phyloP scores from a whole-genome alignment of 2,888 invertebrate species.

The Colletes collaris region DNA sequence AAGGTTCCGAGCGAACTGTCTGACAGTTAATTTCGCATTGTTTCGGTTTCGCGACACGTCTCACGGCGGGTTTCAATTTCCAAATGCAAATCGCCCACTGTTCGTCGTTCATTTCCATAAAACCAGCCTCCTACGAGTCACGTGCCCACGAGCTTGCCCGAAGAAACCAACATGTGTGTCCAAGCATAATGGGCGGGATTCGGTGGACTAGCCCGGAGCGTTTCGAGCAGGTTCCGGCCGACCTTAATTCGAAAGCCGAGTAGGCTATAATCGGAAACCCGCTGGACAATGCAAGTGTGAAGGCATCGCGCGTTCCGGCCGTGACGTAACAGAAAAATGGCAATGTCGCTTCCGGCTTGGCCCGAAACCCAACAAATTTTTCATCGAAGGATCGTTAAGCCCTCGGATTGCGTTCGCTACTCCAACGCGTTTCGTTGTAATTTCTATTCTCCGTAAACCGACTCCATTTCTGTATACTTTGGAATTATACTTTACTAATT shows the following conservation, averaged over 20 bases:
- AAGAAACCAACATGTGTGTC: slow-evolving; percentile 46
- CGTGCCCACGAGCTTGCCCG: slow-evolving; percentile 55
- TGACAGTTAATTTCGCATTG: slow-evolving; percentile 35
- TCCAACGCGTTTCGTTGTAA: not conserved
- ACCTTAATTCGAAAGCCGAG: slow-evolving; percentile 72
- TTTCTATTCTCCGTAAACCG: no score
- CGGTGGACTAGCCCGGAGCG: slow-evolving; percentile 62
- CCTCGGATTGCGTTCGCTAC: slow-evolving; percentile 11
- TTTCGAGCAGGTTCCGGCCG: slow-evolving; percentile 67
- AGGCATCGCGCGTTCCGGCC: slow-evolving; percentile 61
- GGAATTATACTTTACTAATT: no score
- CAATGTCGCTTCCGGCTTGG: slow-evolving; percentile 65
- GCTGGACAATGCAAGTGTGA: slow-evolving; percentile 72
- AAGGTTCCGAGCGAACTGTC: not conserved
- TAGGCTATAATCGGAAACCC: slow-evolving; percentile 74
- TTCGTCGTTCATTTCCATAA: slow-evolving; percentile 47
- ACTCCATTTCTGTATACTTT: no score
- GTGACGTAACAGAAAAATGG: slow-evolving; percentile 67
- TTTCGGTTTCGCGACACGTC: slow-evolving; percentile 19
- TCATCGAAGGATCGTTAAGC: slow-evolving; percentile 48
- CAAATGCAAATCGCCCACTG: slow-evolving; percentile 35
- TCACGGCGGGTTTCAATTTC: slow-evolving; percentile 43
- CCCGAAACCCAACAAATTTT: slow-evolving; percentile 41
- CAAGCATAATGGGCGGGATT: slow-evolving; percentile 59
- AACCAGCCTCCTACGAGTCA: slow-evolving; percentile 56